phyloP scores from a whole-genome alignment of 2,888 invertebrate genomes.

The Folsomia manolachei region DNA sequence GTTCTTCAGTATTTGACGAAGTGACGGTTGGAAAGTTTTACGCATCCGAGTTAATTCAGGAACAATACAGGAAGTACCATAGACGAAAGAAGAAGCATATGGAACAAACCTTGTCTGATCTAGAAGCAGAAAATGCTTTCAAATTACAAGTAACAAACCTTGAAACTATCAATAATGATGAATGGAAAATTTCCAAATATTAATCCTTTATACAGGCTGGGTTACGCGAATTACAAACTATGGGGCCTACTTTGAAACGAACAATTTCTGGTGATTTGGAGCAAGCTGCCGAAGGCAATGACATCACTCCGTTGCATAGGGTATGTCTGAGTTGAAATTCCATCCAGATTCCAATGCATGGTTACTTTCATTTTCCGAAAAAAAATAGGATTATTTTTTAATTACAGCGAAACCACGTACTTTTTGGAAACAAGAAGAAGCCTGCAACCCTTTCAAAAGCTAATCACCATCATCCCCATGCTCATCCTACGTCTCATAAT shows the following conservation, averaged over 20 bases:
- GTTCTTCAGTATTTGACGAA: conserved; percentile 45
- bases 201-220: conserved; percentile 34
- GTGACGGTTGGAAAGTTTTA: conserved; percentile 49
- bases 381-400: neutral
- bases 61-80: conserved; percentile 41
- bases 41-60: conserved; percentile 47
- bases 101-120: conserved; percentile 21
- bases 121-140: conserved; percentile 34
- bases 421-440: conserved; percentile 34
- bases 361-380: neutral
- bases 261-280: conserved; percentile 39
- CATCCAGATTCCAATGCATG: neutral
- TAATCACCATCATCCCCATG: conserved; percentile 5
- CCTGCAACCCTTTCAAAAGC: neutral
- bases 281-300: conserved; percentile 31
- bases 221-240: conserved; percentile 28
- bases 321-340: conserved; percentile 27
- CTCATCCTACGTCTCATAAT: neutral
- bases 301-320: conserved; percentile 38
- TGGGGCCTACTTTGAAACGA: conserved; percentile 34
- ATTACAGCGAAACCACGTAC: conserved; percentile 37
- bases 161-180: neutral
- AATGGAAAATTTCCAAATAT: neutral
- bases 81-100: conserved; percentile 32
- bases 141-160: conserved; percentile 35